A percentile compares a stretch with the other conserved stretches of the same genome.
These are phyloP conservation scores for Eupeodes corollae DNA, from an alignment of 1,140 invertebrate species.

Conservation along the genomic window DNA sequence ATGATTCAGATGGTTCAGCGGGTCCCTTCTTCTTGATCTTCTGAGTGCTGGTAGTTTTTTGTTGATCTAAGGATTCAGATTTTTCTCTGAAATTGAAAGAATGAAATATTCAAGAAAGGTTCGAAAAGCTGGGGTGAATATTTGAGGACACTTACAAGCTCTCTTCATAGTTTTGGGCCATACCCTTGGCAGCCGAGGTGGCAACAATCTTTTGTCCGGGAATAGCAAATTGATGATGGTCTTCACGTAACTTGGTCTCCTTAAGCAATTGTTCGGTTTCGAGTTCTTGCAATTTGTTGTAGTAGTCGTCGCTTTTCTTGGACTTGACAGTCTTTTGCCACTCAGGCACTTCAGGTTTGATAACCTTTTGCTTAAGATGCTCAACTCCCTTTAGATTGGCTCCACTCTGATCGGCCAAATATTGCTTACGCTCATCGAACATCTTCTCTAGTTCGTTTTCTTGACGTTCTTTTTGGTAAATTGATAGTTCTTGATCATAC, in stretches of 20 bases:
- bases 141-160: conserved; percentile 63
- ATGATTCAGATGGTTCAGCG: conserved; percentile 66
- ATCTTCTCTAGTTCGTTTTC: conserved; percentile 75
- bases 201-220: conserved; percentile 69
- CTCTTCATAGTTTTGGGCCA: conserved; percentile 74
- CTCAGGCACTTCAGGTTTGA: conserved; percentile 61
- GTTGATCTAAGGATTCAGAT: conserved; percentile 42
- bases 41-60: conserved; percentile 39
- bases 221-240: conserved; percentile 69
- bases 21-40: conserved; percentile 40
- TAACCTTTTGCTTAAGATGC: conserved; percentile 52
- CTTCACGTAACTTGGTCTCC: conserved; percentile 62
- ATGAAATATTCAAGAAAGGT: neutral
- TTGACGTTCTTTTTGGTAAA: conserved; percentile 72
- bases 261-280: conserved; percentile 77
- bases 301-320: conserved; percentile 76
- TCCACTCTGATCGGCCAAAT: conserved; percentile 48
- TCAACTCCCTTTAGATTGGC: conserved; percentile 49
- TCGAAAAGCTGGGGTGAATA: conserved; percentile 4
- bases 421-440: conserved; percentile 72
- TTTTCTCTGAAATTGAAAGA: conserved; percentile 42
- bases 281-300: conserved; percentile 66
- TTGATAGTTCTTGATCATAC: conserved; percentile 78
- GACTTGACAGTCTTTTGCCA: conserved; percentile 72
- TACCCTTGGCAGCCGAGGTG: conserved; percentile 67